Conservation (phyloP, 2,888 invertebrate species). For the Tryphoninae sp. region DNA sequence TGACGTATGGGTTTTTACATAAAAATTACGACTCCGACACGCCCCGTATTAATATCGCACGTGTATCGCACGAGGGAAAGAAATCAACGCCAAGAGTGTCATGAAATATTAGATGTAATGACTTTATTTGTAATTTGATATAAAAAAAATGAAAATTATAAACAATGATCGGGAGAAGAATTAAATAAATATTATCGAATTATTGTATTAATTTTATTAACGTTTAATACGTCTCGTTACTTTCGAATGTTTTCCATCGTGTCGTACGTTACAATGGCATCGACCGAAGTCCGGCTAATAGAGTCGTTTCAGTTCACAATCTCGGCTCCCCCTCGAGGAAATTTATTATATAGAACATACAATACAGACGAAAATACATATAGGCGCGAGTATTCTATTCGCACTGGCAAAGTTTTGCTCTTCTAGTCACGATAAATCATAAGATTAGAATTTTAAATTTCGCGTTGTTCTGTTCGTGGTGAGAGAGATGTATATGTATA, state of each 20-base stretch:
- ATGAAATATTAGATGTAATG: neutral
- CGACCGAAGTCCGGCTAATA: conserved; percentile 77
- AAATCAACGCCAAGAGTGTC: conserved; percentile 61
- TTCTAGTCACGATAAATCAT: conserved; percentile 77
- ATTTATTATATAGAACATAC: conserved; percentile 55
- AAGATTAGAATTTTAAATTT: conserved; percentile 81
- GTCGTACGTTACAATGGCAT: conserved; percentile 68
- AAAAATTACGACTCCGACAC: conserved; percentile 31
- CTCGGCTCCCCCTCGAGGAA: conserved; percentile 71
- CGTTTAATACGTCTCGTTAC: neutral
- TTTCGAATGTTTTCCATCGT: conserved; percentile 6
- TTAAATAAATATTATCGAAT: neutral
- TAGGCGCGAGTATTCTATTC: conserved; percentile 39
- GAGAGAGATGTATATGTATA: conserved; percentile 17
- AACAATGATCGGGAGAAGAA: neutral
- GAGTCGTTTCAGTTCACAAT: conserved; percentile 78
- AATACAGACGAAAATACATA: conserved; percentile 22
- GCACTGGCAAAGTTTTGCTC: conserved; percentile 49
- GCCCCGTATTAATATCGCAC: conserved; percentile 61
- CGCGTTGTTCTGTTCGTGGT: conserved; percentile 56
- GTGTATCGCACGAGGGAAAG: conserved; percentile 62
- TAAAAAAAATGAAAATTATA: neutral
- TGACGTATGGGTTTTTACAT: conserved; percentile 12
- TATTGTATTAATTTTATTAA: neutral
- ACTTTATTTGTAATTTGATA: too few species aligned